Evolutionary conservation across 1,140 invertebrate species (phyloP).

Genomic region (Leptinotarsa defecta): DNA sequence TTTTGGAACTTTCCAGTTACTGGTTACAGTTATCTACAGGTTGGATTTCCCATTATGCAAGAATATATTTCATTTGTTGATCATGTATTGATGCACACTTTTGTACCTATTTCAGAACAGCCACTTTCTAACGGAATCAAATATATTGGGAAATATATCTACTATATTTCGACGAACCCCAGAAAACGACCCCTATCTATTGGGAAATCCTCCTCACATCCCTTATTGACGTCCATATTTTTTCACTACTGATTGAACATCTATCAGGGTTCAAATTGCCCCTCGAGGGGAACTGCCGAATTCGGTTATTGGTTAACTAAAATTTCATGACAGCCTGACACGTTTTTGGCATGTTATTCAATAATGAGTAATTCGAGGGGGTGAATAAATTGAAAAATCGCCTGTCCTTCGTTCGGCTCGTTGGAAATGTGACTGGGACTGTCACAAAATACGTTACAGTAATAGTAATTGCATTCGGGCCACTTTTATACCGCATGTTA

Average conservation of each 20-base stretch:
- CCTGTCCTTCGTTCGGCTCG: conserved; percentile 5
- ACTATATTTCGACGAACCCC: no score
- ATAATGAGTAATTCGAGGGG: conserved; percentile 28
- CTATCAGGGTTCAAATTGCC: conserved; percentile 19
- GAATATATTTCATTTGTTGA: no score
- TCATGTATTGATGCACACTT: no score
- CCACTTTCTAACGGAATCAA: no score
- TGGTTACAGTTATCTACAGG: no score
- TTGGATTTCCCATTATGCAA: no score
- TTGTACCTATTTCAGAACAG: no score
- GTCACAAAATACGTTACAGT: conserved; percentile 8
- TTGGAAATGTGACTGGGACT: conserved; percentile 13
- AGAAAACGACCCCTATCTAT: not conserved
- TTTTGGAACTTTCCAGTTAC: no score
- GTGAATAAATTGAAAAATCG: conserved; percentile 30
- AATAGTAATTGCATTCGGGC: not conserved
- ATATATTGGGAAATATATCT: no score
- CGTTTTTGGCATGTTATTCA: conserved; percentile 28
- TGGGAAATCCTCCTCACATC: not conserved
- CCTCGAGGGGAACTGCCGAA: conserved; percentile 18
- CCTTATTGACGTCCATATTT: conserved; percentile 21
- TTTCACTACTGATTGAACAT: conserved; percentile 20
- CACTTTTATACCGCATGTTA: no score
- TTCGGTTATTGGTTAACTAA: conserved; percentile 29
- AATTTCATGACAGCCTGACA: conserved; percentile 30